Evolutionary conservation across 2,797 vertebrate species (phyloP).

Genomic region (Lateolabrax maculatus): DNA sequence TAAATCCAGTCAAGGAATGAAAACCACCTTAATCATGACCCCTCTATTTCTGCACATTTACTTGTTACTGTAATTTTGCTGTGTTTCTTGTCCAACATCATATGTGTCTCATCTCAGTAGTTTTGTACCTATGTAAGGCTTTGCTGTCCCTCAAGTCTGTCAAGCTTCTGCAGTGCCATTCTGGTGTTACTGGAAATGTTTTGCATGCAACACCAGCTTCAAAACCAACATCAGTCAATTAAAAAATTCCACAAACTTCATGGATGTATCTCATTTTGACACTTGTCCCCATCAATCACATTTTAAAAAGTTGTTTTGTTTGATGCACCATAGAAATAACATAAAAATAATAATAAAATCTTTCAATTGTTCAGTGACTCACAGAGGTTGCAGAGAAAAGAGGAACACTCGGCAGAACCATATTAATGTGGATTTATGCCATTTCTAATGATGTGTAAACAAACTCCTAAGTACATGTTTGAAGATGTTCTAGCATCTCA

Average conservation of each 20-base stretch:
- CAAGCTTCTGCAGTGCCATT: neutral
- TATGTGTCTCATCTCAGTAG: neutral
- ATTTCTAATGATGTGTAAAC: constrained; percentile 27
- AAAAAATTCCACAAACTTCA: constrained; percentile 6
- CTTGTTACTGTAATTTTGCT: neutral
- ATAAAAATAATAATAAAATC: neutral
- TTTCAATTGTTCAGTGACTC: constrained; percentile 36
- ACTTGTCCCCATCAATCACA: neutral
- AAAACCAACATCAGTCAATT: constrained; percentile 2
- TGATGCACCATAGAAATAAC: constrained; percentile 16
- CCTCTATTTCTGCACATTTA: constrained; percentile 2
- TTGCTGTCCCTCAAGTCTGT: constrained; percentile 1
- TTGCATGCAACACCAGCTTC: constrained; percentile 4
- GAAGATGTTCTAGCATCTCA: neutral
- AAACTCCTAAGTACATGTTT: neutral
- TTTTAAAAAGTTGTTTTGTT: constrained; percentile 16
- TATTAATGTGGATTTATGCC: constrained; percentile 33
- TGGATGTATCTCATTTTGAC: constrained; percentile 5
- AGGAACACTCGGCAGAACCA: constrained; percentile 9
- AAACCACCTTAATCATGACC: neutral
- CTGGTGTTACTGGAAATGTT: constrained; percentile 17
- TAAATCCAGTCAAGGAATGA: neutral
- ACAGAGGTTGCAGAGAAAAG: constrained; percentile 24
- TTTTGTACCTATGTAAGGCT: neutral
- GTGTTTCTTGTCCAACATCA: neutral